Percentiles rank a stretch among this genome's conserved stretches.
Conservation (phyloP, 2,113 vertebrate species). For the Petrocephalus microphthalmus region DNA sequence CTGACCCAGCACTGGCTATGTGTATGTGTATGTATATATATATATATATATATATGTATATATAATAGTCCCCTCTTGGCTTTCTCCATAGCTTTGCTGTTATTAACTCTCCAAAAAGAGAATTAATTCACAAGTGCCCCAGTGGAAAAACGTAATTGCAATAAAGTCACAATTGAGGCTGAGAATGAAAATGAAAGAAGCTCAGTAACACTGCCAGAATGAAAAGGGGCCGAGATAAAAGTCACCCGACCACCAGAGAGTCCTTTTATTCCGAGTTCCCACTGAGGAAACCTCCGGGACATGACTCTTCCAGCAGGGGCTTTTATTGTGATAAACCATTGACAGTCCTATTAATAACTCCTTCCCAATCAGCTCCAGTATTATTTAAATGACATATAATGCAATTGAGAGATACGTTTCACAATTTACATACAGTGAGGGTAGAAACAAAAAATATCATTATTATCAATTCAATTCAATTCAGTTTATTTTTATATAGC, state of each 20-base stretch:
- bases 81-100: slow-evolving; percentile 24
- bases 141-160: slow-evolving; percentile 39
- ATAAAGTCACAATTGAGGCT: slow-evolving; percentile 51
- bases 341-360: slow-evolving; percentile 31
- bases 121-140: slow-evolving; percentile 47
- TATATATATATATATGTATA: no score
- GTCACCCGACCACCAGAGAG: slow-evolving; percentile 27
- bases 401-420: background rate
- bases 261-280: slow-evolving; percentile 44
- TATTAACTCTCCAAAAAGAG: slow-evolving; percentile 42
- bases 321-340: slow-evolving; percentile 47
- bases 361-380: background rate
- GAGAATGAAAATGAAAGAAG: slow-evolving; percentile 47
- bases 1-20: background rate
- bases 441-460: background rate
- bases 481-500: no score
- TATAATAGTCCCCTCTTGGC: background rate
- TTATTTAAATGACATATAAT: background rate
- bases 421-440: background rate
- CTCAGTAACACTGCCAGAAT: slow-evolving; percentile 26
- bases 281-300: slow-evolving; percentile 39
- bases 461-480: no score
- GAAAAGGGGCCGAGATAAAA: slow-evolving; percentile 31
- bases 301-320: slow-evolving; percentile 28
- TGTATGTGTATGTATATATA: background rate